A percentile compares a stretch with the other conserved stretches of the same genome.
These are phyloP conservation scores for Lamellibrachia columna DNA, from an alignment of 2,888 invertebrate species.

Conservation along the genomic window DNA sequence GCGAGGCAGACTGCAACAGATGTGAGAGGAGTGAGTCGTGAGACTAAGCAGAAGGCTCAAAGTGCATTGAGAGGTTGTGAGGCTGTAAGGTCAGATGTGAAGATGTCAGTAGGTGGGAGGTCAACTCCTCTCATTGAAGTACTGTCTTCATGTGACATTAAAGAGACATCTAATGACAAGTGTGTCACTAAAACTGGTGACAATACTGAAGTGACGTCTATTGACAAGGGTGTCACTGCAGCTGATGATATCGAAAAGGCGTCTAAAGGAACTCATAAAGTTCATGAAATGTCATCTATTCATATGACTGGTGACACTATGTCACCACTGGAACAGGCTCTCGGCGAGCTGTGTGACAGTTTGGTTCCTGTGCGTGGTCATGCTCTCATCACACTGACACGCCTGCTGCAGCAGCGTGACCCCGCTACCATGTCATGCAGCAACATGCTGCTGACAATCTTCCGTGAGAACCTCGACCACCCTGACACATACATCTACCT, in stretches of 20 bases:
- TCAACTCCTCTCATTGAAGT: constrained; percentile 34
- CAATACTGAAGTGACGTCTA: not conserved
- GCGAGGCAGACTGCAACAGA: not conserved
- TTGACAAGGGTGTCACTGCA: not conserved
- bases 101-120: not conserved
- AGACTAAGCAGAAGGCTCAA: not conserved
- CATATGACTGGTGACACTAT: not conserved
- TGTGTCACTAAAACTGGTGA: not conserved
- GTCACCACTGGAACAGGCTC: constrained; percentile 65
- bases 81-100: not conserved
- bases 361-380: constrained; percentile 84
- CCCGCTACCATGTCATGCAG: constrained; percentile 69
- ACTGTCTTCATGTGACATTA: constrained; percentile 26
- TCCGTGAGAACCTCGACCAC: constrained; percentile 81
- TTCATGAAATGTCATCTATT: not conserved
- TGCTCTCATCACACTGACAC: constrained; percentile 78
- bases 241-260: not conserved
- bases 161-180: not conserved
- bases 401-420: constrained; percentile 77
- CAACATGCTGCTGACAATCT: constrained; percentile 75
- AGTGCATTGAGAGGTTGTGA: not conserved
- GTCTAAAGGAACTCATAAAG: not conserved
- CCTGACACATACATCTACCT: constrained; percentile 85
- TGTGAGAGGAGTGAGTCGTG: not conserved
- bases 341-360: constrained; percentile 76